These are phyloP conservation scores for Melopsittacus undulatus DNA, from an alignment of 2,797 vertebrate genomes.

Conservation along the genomic window DNA sequence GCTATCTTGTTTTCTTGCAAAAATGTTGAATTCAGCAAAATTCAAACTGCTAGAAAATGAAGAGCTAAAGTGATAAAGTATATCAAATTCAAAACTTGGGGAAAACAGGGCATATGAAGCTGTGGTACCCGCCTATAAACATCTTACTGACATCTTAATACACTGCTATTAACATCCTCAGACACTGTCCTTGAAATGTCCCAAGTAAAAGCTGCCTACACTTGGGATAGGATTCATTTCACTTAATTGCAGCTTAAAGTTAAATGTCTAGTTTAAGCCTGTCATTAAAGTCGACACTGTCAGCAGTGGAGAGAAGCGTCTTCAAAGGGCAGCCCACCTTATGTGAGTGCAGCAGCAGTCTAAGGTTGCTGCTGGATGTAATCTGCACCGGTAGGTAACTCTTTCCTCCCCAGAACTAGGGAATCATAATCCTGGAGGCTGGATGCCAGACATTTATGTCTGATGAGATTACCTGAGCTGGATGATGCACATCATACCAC, in stretches of 20 bases:
- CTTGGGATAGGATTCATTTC: neutral
- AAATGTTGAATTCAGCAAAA: conserved; percentile 22
- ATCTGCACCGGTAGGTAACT: neutral
- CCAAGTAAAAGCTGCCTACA: neutral
- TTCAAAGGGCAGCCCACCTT: neutral
- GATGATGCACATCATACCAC: neutral
- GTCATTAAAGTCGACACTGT: neutral
- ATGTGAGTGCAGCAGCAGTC: neutral
- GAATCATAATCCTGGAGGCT: neutral
- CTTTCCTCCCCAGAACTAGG: neutral
- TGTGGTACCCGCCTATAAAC: neutral
- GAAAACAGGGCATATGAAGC: neutral
- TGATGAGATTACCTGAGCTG: neutral
- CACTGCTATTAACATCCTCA: neutral
- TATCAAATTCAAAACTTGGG: neutral
- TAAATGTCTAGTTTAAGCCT: neutral
- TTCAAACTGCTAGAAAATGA: neutral
- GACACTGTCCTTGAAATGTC: neutral
- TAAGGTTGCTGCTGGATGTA: neutral
- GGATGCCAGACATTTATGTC: neutral
- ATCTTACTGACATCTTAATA: neutral
- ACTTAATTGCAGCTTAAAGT: neutral
- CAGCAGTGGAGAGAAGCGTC: neutral
- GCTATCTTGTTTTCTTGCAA: conserved; percentile 2
- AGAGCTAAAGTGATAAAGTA: neutral